Conservation (phyloP, 2,113 vertebrate genomes). For the Galbula dea region DNA sequence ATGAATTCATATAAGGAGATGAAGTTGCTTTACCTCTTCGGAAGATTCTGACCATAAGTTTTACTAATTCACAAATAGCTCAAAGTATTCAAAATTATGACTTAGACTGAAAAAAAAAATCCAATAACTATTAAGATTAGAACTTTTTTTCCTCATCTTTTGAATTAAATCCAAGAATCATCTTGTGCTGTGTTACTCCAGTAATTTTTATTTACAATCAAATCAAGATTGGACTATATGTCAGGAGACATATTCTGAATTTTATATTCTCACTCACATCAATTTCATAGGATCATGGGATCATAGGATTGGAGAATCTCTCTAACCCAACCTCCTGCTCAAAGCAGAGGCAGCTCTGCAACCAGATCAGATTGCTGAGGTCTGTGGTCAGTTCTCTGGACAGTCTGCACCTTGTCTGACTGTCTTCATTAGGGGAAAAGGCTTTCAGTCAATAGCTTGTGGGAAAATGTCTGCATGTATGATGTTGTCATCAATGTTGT, state of each 20-base stretch:
- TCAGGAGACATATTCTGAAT: not conserved
- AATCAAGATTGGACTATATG: not conserved
- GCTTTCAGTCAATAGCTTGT: not conserved
- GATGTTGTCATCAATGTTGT: not conserved
- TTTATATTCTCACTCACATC: not conserved
- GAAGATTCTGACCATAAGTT: conserved; percentile 27
- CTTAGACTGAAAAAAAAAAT: not conserved
- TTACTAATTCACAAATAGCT: not conserved
- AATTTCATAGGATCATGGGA: not conserved
- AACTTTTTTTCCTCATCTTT: not conserved
- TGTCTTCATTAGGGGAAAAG: not conserved
- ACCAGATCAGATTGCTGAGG: not conserved
- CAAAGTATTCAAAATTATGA: not conserved
- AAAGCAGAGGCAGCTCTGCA: not conserved
- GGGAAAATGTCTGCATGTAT: not conserved
- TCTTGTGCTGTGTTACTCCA: not conserved
- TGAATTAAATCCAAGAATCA: not conserved
- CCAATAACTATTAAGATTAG: not conserved
- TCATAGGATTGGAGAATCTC: not conserved
- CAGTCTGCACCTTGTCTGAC: not conserved
- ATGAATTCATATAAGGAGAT: conserved; percentile 6
- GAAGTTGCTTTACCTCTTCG: conserved; percentile 35
- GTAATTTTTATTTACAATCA: not conserved
- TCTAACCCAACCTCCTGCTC: not conserved
- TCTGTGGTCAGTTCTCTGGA: not conserved